Conservation (phyloP, 2,888 invertebrate genomes). For the Pristionchus arcanus region DNA sequence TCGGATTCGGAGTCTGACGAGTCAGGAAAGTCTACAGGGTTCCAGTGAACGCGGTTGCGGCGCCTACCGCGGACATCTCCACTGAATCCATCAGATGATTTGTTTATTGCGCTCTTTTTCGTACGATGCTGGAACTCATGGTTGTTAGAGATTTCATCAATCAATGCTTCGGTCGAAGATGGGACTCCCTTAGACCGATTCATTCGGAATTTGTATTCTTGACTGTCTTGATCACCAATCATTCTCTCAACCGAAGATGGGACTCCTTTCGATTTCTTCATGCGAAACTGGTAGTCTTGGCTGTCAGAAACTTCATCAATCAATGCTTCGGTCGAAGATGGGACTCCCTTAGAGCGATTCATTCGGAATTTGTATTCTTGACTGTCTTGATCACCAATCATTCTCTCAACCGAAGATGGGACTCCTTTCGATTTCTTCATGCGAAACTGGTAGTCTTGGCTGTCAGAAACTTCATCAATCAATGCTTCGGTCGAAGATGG, state of each 20-base stretch:
- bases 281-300: not conserved
- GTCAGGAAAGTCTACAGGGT: not conserved
- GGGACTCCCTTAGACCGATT: not conserved
- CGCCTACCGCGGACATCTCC: too few relatives aligned
- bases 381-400: not conserved
- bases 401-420: not conserved
- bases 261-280: not conserved
- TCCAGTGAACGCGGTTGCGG: too few relatives aligned
- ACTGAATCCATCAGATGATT: not conserved
- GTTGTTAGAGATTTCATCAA: not conserved
- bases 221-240: not conserved
- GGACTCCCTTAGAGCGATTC: not conserved
- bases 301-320: not conserved
- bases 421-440: not conserved
- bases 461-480: not conserved
- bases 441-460: not conserved
- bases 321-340: not conserved
- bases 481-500: slow-evolving; percentile 10
- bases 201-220: not conserved
- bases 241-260: not conserved
- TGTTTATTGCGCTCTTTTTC: not conserved
- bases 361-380: not conserved
- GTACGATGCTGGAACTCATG: not conserved
- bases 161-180: not conserved
- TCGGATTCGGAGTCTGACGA: not conserved